phyloP scores from a whole-genome alignment of 2,113 vertebrate genomes.

The Suricata suricatta region DNA sequence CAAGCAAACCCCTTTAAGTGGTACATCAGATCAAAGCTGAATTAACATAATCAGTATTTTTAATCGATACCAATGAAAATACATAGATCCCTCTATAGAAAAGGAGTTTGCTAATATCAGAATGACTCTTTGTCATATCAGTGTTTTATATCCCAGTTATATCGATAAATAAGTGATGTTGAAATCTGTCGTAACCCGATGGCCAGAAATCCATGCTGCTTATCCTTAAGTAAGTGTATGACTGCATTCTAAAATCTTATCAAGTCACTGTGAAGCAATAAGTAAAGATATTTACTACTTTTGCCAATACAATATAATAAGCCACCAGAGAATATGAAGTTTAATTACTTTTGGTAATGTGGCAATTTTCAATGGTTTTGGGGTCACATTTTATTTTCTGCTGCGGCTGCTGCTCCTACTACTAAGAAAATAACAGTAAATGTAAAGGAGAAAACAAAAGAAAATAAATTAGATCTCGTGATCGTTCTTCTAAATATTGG shows the following conservation, averaged over 20 bases:
- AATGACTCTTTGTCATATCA: neutral
- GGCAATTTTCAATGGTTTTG: slow-evolving; percentile 36
- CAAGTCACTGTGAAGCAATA: slow-evolving; percentile 8
- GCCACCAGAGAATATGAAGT: slow-evolving; percentile 5
- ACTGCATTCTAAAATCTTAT: slow-evolving; percentile 9
- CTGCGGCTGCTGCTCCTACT: neutral
- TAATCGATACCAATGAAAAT: slow-evolving; percentile 15
- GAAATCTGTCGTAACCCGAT: too few relatives aligned
- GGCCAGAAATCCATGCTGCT: slow-evolving; percentile 33
- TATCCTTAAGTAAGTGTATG: neutral
- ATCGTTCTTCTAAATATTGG: slow-evolving; percentile 51
- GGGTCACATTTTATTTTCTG: neutral
- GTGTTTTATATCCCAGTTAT: neutral
- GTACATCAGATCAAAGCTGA: neutral
- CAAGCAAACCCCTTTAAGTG: neutral
- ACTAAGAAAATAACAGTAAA: neutral
- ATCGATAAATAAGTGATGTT: neutral
- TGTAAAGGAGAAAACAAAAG: slow-evolving; percentile 55
- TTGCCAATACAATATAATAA: slow-evolving; percentile 21
- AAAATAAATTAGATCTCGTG: slow-evolving; percentile 31
- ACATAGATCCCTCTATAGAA: neutral
- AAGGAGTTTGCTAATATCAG: slow-evolving; percentile 26
- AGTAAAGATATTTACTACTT: slow-evolving; percentile 11
- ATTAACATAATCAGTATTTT: slow-evolving; percentile 46
- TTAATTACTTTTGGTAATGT: neutral